A percentile compares a stretch with the other conserved stretches of the same genome.
Evolutionary conservation across 2,888 invertebrate genomes (phyloP).

Genomic region (Volucella inflata): DNA sequence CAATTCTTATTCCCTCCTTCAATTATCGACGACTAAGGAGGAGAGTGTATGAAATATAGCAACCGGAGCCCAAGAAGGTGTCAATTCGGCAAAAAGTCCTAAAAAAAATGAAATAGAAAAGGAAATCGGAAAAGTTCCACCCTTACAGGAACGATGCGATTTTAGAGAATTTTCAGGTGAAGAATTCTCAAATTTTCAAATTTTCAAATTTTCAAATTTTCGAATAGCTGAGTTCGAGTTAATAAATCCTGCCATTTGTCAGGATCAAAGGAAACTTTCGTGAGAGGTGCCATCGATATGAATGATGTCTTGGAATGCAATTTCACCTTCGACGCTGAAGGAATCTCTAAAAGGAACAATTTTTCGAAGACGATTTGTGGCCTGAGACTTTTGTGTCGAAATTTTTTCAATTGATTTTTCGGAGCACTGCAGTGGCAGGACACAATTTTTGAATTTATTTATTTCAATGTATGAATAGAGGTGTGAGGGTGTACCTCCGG

Average conservation of each 20-base stretch:
- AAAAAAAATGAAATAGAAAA: slow-evolving; percentile 5
- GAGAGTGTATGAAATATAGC: slow-evolving; percentile 71
- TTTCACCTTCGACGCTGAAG: slow-evolving; percentile 15
- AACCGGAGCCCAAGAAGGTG: slow-evolving; percentile 56
- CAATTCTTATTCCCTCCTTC: slow-evolving; percentile 33
- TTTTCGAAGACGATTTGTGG: too few species aligned
- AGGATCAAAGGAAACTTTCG: slow-evolving; percentile 64
- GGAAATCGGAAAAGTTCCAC: slow-evolving; percentile 32
- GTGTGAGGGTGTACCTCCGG: too few species aligned
- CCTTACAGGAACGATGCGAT: slow-evolving; percentile 34
- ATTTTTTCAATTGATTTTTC: slow-evolving; percentile 11
- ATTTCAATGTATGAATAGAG: background rate
- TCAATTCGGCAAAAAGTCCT: slow-evolving; percentile 56
- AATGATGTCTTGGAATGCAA: slow-evolving; percentile 63
- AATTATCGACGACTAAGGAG: slow-evolving; percentile 65
- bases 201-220: slow-evolving; percentile 10
- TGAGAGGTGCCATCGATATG: slow-evolving; percentile 56
- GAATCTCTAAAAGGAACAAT: background rate
- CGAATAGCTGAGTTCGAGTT: slow-evolving; percentile 67
- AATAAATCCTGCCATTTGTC: slow-evolving; percentile 75
- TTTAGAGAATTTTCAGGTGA: slow-evolving; percentile 59
- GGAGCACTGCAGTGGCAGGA: background rate
- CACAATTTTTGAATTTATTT: background rate
- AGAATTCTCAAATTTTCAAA: slow-evolving; percentile 29
- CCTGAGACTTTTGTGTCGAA: background rate